phyloP scores from a whole-genome alignment of 2,888 invertebrate species.

The Invenusta paracnida region DNA sequence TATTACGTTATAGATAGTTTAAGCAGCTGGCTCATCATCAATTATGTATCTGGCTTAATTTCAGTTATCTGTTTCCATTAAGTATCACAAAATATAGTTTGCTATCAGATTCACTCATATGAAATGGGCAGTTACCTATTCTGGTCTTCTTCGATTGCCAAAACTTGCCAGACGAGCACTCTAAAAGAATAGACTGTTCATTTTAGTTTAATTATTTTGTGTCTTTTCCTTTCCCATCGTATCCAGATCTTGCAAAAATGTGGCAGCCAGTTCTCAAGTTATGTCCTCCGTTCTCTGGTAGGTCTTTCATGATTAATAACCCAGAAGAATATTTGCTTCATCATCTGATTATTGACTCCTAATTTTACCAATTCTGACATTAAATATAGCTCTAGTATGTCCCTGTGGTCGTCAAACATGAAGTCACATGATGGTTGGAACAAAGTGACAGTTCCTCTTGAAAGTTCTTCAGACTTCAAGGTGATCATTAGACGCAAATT shows the following conservation, averaged over 20 bases:
- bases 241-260: background rate
- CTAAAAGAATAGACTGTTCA: too few relatives aligned
- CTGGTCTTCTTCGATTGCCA: too few relatives aligned
- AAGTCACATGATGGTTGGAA: background rate
- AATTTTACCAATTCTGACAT: too few relatives aligned
- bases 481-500: background rate
- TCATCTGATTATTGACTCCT: background rate
- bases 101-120: too few relatives aligned
- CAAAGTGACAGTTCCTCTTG: slow-evolving; percentile 8
- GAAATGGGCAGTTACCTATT: too few relatives aligned
- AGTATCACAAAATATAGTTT: too few relatives aligned
- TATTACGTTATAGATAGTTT: background rate
- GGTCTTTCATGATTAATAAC: background rate
- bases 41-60: background rate
- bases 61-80: too few relatives aligned
- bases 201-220: too few relatives aligned
- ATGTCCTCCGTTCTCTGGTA: background rate
- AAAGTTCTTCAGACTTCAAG: slow-evolving; percentile 36
- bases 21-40: slow-evolving; percentile 14
- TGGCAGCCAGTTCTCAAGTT: background rate
- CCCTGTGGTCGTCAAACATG: background rate
- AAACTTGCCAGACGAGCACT: too few relatives aligned
- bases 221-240: background rate
- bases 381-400: background rate
- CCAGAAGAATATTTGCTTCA: background rate